These are phyloP conservation scores for Laterallus jamaicensis DNA, from an alignment of 2,113 vertebrate genomes.

Conservation along the genomic window DNA sequence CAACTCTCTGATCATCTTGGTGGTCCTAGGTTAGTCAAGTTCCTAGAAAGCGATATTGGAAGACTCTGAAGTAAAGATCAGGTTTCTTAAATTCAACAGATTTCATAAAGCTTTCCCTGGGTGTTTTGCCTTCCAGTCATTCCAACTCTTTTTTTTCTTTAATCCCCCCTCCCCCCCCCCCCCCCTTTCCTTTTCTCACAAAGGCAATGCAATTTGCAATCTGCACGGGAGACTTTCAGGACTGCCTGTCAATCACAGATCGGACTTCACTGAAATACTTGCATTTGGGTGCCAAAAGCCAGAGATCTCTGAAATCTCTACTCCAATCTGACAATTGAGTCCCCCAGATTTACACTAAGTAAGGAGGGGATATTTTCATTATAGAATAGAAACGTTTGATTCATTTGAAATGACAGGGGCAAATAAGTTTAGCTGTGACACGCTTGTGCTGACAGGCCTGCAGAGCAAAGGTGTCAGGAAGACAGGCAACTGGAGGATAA, in stretches of 20 bases:
- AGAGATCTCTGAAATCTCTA: not conserved
- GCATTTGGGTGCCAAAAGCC: not conserved
- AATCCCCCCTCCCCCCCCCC: no score
- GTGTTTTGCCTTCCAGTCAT: not conserved
- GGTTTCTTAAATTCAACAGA: not conserved
- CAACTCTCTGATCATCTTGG: no score
- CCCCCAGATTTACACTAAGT: not conserved
- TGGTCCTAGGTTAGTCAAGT: not conserved
- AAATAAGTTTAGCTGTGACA: not conserved
- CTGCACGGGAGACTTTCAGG: not conserved
- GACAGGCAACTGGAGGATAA: not conserved
- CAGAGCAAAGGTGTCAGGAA: not conserved
- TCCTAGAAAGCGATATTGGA: not conserved
- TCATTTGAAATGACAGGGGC: not conserved
- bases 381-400: not conserved
- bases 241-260: not conserved
- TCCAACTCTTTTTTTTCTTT: not conserved
- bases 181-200: accelerated
- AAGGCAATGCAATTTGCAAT: not conserved
- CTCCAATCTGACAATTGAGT: not conserved
- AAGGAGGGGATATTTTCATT: not conserved
- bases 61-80: not conserved
- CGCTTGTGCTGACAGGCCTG: not conserved
- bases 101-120: not conserved
- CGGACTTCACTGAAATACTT: not conserved